These are phyloP conservation scores for Hydrotaea diabolus DNA, from an alignment of 2,888 invertebrate genomes.

Conservation along the genomic window DNA sequence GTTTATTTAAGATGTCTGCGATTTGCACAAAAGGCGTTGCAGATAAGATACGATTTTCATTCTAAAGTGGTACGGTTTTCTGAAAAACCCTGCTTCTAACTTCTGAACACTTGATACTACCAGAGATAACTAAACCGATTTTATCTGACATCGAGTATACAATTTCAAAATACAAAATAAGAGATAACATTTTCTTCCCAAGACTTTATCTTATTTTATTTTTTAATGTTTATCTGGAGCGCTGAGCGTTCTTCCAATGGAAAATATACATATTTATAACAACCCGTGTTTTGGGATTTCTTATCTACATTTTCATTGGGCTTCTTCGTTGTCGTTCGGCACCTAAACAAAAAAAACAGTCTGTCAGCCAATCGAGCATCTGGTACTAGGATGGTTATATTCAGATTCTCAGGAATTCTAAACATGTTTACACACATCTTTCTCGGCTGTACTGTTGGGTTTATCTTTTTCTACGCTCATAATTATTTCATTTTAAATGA, in stretches of 20 bases:
- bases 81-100: neutral
- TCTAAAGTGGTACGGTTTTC: neutral
- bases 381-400: neutral
- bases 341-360: neutral
- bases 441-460: neutral
- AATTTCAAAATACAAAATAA: neutral
- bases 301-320: neutral
- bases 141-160: too few species aligned
- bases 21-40: neutral
- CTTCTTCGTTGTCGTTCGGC: neutral
- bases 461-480: neutral
- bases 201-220: neutral
- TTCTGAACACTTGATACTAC: neutral
- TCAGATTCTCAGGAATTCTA: slow-evolving; percentile 27
- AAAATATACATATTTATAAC: neutral
- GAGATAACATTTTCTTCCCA: neutral
- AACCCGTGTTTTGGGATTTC: too few species aligned
- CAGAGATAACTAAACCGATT: neutral
- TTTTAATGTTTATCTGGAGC: slow-evolving; percentile 1
- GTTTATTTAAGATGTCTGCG: neutral
- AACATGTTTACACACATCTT: slow-evolving; percentile 20
- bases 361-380: too few species aligned
- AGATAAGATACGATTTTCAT: neutral
- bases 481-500: neutral
- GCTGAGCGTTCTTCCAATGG: neutral